Base-by-base conservation (phyloP, 1,140 invertebrate genomes). In the Frieseomelitta varia region DNA sequence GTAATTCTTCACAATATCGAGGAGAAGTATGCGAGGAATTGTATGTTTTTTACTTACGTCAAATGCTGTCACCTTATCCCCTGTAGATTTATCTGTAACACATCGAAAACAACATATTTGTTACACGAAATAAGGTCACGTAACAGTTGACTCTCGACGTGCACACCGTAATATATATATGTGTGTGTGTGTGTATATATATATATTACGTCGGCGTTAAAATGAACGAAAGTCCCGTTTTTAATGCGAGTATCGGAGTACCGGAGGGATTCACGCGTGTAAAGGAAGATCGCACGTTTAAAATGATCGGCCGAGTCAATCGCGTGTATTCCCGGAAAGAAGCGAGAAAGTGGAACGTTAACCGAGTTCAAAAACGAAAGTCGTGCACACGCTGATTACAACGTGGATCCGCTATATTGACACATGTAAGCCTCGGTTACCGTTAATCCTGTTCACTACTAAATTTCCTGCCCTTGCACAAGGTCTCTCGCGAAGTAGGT, bases 41-140 rank as follows among this genome's bases (percentile, higher is more conserved):
- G 27, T 72, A 11, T 24, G 4, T 1, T 30, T 39, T 74, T 75
- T 91, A 94, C 94, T 94, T 90, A 95, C 94, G 79, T 95, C 91
- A 87, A 93, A 89, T 72, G 90, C 90, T 85, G 91, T 90, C 84
- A 92, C 84, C 91, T 93, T 94, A 81, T 94, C 94, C 81, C 91
- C 93, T 81, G 89, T 93, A 24, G 92, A 93, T 89, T 95, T 95
- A 93, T 94, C 94, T 95, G 92, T 21, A 92, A 94, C 90, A 89
- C 30, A 91, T 80, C 10, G 39, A 63, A 85, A 87, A 85, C 34
- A 79, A 34, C 56, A 69, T 65, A 61, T 82, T 39, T 63, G 15
- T 82, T 75, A 85, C 78, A 79, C 81, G 84, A 88, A 65, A 78
- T 55, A 73, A 73, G 78, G 78, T 84, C 83, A 80, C 69, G 58